A percentile compares a stretch with the other conserved stretches of the same genome.
These are phyloP conservation scores for Ammodytes marinus DNA, from an alignment of 2,113 vertebrate species.

Conservation along the genomic window DNA sequence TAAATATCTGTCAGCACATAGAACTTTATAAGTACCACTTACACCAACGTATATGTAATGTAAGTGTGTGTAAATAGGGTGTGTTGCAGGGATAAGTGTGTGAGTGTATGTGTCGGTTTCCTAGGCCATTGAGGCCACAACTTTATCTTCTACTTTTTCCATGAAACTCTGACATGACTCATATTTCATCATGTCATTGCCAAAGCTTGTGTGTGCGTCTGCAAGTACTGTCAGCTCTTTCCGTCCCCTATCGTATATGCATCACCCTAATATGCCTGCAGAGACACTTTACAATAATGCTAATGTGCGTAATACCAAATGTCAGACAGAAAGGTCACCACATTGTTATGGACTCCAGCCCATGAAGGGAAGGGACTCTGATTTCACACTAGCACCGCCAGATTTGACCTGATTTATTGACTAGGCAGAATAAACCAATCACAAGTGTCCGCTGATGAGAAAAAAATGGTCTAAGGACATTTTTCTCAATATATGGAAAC, in stretches of 20 bases:
- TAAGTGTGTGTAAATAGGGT: not conserved
- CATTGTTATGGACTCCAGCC: conserved; percentile 14
- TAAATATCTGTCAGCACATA: not conserved
- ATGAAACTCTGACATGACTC: conserved; percentile 2
- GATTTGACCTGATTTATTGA: not conserved
- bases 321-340: conserved; percentile 50
- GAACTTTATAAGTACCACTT: conserved; percentile 23
- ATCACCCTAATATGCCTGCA: conserved; percentile 22
- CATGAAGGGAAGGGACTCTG: not conserved
- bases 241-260: conserved; percentile 5
- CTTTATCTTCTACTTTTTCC: not conserved
- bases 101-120: not conserved
- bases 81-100: not conserved
- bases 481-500: not conserved
- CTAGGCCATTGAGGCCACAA: not conserved
- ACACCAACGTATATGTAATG: not conserved
- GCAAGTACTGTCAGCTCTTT: conserved; percentile 30
- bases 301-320: conserved; percentile 41
- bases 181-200: conserved; percentile 17
- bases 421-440: not conserved
- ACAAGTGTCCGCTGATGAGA: not conserved
- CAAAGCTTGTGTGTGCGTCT: not conserved
- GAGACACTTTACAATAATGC: conserved; percentile 37
- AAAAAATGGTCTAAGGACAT: not conserved
- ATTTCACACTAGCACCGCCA: conserved; percentile 1